Evolutionary conservation across 64 coral and sea anemone genomes (phyloP).

Genomic region (Orbicella faveolata): DNA sequence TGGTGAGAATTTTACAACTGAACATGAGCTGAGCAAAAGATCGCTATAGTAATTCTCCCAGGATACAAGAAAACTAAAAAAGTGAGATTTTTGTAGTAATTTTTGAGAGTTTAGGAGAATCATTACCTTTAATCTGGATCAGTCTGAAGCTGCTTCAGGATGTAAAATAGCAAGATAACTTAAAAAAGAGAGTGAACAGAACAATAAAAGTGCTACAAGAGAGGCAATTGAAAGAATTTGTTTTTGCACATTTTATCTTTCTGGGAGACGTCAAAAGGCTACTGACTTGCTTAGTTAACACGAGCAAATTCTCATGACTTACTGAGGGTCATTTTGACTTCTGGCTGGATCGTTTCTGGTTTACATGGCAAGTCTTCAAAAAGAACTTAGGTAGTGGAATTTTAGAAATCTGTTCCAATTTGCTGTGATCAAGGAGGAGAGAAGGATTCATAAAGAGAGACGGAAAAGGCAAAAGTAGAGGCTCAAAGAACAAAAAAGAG

Average conservation of each 20-base stretch:
- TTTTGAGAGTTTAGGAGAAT: too few relatives aligned
- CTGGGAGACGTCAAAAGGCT: neutral
- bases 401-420: neutral
- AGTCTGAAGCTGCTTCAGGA: neutral
- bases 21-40: too few relatives aligned
- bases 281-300: neutral
- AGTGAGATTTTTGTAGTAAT: too few relatives aligned
- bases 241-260: too few relatives aligned
- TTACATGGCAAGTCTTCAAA: neutral
- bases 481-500: constrained; percentile 12
- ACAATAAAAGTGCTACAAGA: neutral
- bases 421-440: constrained; percentile 21
- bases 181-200: neutral
- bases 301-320: neutral
- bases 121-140: too few relatives aligned
- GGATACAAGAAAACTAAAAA: too few relatives aligned
- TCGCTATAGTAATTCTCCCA: too few relatives aligned
- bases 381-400: neutral
- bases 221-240: neutral
- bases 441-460: constrained; percentile 23
- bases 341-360: too few relatives aligned
- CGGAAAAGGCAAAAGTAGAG: constrained; percentile 20
- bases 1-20: neutral
- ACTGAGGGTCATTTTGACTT: neutral
- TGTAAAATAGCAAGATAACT: too few relatives aligned